Conservation (phyloP, 2,113 vertebrate genomes). For the Phodopus roborovskii region DNA sequence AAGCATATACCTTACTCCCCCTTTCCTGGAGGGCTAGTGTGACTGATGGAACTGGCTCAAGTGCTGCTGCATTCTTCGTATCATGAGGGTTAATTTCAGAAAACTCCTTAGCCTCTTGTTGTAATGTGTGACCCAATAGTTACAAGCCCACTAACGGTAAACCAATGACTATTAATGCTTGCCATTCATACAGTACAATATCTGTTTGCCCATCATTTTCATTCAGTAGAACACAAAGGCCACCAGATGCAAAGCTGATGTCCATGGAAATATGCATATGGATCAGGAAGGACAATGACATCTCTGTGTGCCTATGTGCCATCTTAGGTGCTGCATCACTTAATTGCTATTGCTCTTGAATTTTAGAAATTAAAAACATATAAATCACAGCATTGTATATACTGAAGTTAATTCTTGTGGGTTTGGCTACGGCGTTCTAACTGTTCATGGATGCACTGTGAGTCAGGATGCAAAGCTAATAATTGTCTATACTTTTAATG, state of each 20-base stretch:
- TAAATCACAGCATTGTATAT: neutral
- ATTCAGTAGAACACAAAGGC: conserved; percentile 5
- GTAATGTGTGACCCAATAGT: neutral
- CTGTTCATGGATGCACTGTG: neutral
- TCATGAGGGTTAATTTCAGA: neutral
- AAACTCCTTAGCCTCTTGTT: neutral
- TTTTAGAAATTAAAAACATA: neutral
- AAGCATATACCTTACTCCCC: neutral
- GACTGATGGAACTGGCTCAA: neutral
- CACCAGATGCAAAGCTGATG: neutral
- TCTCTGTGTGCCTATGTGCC: neutral
- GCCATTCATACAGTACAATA: neutral
- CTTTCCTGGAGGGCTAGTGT: neutral
- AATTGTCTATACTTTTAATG: neutral
- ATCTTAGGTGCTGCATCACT: neutral
- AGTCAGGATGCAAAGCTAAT: neutral
- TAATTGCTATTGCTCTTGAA: neutral
- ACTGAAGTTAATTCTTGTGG: neutral
- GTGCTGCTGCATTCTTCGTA: neutral
- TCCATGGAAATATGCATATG: rapidly evolving
- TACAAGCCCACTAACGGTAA: neutral
- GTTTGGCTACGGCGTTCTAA: neutral
- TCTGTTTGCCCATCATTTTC: neutral
- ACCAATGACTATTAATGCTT: neutral
- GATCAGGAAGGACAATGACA: neutral